Percentiles rank a stretch among this genome's conserved stretches.
Conservation (phyloP, 2,113 vertebrate genomes). For the Limanda limanda region DNA sequence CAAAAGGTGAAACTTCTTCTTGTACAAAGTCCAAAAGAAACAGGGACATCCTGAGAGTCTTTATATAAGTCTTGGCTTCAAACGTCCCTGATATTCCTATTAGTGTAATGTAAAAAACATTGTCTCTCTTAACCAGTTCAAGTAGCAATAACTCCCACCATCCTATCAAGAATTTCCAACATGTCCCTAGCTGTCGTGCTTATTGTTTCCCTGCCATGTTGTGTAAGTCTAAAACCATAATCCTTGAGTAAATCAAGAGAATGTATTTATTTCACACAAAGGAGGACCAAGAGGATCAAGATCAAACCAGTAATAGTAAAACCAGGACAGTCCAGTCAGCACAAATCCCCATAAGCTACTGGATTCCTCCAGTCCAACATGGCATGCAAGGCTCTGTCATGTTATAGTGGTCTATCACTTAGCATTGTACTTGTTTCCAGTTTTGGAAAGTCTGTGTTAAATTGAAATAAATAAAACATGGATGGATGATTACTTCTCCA, state of each 20-base stretch:
- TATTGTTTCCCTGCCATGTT: slow-evolving; percentile 10
- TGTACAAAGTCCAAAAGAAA: neutral
- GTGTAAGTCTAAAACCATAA: slow-evolving; percentile 35
- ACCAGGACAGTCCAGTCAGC: slow-evolving; percentile 36
- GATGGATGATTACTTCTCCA: slow-evolving; percentile 59
- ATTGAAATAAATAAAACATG: slow-evolving; percentile 17
- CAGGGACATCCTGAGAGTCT: neutral
- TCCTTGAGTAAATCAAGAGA: slow-evolving; percentile 30
- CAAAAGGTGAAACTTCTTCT: neutral
- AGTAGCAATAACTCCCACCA: slow-evolving; percentile 1
- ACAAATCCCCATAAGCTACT: slow-evolving; percentile 36
- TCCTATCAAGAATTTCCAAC: slow-evolving; percentile 7
- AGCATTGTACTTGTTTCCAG: slow-evolving; percentile 14
- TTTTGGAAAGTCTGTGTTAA: slow-evolving; percentile 6
- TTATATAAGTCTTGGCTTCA: slow-evolving; percentile 6
- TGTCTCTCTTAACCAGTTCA: neutral
- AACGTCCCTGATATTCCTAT: slow-evolving; percentile 29
- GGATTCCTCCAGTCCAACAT: slow-evolving; percentile 5
- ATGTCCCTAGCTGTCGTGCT: slow-evolving; percentile 1
- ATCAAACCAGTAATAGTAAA: slow-evolving; percentile 43
- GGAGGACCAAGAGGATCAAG: slow-evolving; percentile 28
- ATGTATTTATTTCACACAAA: slow-evolving; percentile 41
- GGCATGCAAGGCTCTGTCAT: slow-evolving; percentile 6
- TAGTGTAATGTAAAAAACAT: slow-evolving; percentile 42
- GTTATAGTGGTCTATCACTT: slow-evolving; percentile 1